Conservation (phyloP, 1,140 invertebrate genomes). For the Pinna nobilis region DNA sequence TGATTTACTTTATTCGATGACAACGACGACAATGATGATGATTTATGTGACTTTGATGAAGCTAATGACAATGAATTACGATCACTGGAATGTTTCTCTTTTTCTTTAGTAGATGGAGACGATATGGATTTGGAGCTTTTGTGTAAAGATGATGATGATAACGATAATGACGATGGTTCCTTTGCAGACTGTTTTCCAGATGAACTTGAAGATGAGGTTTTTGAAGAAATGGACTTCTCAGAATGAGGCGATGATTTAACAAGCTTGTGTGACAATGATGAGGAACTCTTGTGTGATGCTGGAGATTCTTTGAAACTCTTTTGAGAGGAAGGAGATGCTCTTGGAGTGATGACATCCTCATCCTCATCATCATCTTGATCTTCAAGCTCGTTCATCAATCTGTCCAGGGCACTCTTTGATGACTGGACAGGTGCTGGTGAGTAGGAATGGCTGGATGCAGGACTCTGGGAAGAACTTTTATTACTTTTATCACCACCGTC, state of each 20-base stretch:
- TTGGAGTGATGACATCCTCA: neutral
- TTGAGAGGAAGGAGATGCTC: conserved; percentile 10
- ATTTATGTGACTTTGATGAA: too few species aligned
- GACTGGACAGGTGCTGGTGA: neutral
- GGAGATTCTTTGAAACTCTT: conserved; percentile 13
- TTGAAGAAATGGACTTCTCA: too few species aligned
- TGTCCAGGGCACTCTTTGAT: neutral
- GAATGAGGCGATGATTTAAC: too few species aligned
- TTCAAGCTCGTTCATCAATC: neutral
- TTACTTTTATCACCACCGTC: too few species aligned
- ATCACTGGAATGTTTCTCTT: too few species aligned
- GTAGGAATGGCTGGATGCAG: neutral
- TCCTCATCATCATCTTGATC: neutral
- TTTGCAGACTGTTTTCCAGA: conserved; percentile 2
- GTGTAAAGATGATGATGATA: neutral
- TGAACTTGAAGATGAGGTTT: too few species aligned
- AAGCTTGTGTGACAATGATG: too few species aligned
- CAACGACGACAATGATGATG: too few species aligned
- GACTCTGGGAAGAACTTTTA: too few species aligned
- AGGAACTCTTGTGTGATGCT: neutral
- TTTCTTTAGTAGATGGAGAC: too few species aligned
- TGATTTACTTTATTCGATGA: neutral
- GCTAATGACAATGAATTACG: too few species aligned
- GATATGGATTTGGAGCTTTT: conserved; percentile 5
- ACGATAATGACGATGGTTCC: neutral